Evolutionary conservation across 2,888 invertebrate species (phyloP).

Genomic region (Bimastos eiseni): DNA sequence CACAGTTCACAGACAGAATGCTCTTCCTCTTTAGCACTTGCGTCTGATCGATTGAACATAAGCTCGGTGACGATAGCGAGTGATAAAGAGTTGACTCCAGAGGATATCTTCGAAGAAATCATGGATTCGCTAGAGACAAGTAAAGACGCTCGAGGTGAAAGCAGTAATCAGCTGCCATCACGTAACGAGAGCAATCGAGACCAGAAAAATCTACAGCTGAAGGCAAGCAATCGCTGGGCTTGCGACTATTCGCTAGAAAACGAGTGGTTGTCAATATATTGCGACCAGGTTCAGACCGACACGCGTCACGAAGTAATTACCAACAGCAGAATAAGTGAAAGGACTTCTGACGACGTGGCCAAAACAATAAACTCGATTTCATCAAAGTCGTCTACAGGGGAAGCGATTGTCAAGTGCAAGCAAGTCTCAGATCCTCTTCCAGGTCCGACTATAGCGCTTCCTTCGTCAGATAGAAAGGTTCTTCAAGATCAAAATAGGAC

Average conservation of each 20-base stretch:
- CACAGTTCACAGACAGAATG: background rate
- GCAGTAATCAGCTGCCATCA: background rate
- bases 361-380: background rate
- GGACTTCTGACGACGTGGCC: background rate
- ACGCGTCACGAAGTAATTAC: background rate
- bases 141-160: background rate
- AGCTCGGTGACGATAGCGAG: background rate
- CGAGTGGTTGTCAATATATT: background rate
- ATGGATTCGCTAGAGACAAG: background rate
- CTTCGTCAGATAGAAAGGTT: background rate
- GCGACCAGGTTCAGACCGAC: background rate
- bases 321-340: background rate
- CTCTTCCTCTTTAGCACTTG: background rate
- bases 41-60: too few relatives aligned
- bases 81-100: constrained; percentile 6
- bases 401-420: background rate
- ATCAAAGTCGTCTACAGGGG: background rate
- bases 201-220: background rate
- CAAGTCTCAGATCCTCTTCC: background rate
- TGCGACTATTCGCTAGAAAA: background rate
- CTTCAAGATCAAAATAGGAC: background rate
- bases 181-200: background rate
- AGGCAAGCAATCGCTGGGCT: background rate
- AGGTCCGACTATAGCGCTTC: background rate
- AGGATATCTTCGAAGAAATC: constrained; percentile 23